Evolutionary conservation across 2,888 invertebrate species (phyloP).

Genomic region (Elysia crispata): DNA sequence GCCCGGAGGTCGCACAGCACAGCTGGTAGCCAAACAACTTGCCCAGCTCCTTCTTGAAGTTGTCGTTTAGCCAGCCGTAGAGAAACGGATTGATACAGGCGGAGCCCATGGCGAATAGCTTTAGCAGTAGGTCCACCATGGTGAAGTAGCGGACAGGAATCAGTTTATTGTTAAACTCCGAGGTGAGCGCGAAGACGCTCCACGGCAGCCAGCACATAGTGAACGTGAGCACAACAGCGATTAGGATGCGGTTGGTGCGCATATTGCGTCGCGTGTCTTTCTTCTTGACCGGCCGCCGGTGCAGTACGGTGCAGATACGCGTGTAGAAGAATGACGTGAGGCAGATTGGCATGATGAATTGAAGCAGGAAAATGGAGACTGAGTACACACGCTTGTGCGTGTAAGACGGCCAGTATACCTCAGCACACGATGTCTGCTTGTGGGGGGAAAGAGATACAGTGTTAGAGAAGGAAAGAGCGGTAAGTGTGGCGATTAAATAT

Average conservation of each 20-base stretch:
- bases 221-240: conserved; percentile 73
- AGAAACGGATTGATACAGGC: conserved; percentile 76
- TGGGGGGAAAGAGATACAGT: too few relatives aligned
- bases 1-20: conserved; percentile 40
- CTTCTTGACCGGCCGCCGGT: conserved; percentile 65
- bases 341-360: conserved; percentile 72
- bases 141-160: conserved; percentile 67
- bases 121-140: conserved; percentile 71
- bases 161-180: conserved; percentile 65
- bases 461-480: too few relatives aligned
- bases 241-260: conserved; percentile 73
- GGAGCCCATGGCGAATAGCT: conserved; percentile 75
- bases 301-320: conserved; percentile 69
- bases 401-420: conserved; percentile 65
- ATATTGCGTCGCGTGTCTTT: conserved; percentile 62
- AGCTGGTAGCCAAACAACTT: conserved; percentile 55
- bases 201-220: conserved; percentile 76
- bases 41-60: conserved; percentile 73
- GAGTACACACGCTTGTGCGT: conserved; percentile 66
- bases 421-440: conserved; percentile 66
- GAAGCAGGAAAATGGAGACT: conserved; percentile 66
- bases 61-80: conserved; percentile 77
- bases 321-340: conserved; percentile 70
- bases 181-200: conserved; percentile 69
- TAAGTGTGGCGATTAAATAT: too few relatives aligned